Conservation (phyloP, 2,888 invertebrate genomes). For the Emmelina monodactyla region DNA sequence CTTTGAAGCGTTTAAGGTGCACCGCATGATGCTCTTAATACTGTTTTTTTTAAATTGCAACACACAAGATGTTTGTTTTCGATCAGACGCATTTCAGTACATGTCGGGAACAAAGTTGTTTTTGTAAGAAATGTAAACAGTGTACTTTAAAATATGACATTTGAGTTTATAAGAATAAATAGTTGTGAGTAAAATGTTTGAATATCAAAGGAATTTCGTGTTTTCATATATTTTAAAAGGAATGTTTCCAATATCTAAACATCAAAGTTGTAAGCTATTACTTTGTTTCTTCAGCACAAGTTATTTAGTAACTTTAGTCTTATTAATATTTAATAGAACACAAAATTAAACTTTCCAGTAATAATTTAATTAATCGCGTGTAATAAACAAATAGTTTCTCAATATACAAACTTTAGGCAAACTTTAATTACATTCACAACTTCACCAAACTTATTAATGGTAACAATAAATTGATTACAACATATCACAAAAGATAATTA, state of each 20-base stretch:
- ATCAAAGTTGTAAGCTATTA: no score
- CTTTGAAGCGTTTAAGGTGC: slow-evolving; percentile 29
- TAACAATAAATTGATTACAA: neutral
- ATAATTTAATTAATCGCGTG: no score
- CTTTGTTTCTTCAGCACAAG: no score
- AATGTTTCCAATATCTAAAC: neutral
- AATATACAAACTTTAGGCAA: no score
- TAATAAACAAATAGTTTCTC: no score
- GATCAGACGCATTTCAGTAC: slow-evolving; percentile 23
- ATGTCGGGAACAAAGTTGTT: neutral
- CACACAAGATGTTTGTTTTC: slow-evolving; percentile 38
- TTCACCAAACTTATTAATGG: no score
- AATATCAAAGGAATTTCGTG: no score
- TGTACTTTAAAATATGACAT: neutral
- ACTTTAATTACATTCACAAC: no score
- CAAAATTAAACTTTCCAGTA: neutral
- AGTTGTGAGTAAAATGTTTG: no score
- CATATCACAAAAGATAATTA: slow-evolving; percentile 22
- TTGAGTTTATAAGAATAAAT: neutral
- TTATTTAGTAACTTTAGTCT: neutral
- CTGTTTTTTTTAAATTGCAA: slow-evolving; percentile 29
- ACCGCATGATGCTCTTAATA: slow-evolving; percentile 8
- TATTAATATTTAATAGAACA: neutral
- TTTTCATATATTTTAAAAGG: no score
- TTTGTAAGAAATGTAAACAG: neutral